Percentiles rank a stretch among this genome's conserved stretches.
Conservation (phyloP, 2,888 invertebrate species). For the Hirtodrosophila histrioides region DNA sequence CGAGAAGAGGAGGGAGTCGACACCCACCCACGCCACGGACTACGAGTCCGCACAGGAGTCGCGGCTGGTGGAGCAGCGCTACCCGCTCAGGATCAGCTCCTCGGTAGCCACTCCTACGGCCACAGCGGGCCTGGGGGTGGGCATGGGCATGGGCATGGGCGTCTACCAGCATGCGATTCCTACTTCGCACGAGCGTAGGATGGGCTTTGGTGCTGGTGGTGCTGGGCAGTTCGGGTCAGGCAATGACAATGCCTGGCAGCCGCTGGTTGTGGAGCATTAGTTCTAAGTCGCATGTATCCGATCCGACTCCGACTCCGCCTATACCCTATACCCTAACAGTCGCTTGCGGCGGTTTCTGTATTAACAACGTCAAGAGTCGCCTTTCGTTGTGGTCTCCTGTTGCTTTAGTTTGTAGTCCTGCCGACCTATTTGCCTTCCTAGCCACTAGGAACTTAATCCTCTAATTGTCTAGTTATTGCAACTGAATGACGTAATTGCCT, state of each 20-base stretch:
- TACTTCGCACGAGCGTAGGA: conserved; percentile 70
- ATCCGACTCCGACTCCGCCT: conserved; percentile 1
- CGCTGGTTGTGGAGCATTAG: conserved; percentile 74
- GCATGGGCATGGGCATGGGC: conserved; percentile 35
- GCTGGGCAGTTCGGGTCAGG: conserved; percentile 44
- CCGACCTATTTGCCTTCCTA: conserved; percentile 22
- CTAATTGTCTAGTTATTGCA: conserved; percentile 40
- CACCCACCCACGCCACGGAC: background rate
- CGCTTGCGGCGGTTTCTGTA: no score
- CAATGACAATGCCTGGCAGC: conserved; percentile 79
- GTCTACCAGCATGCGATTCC: conserved; percentile 18
- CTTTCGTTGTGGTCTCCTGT: conserved; percentile 31
- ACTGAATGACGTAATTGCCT: conserved; percentile 43
- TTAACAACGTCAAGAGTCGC: background rate
- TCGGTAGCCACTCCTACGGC: conserved; percentile 13
- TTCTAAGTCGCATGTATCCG: conserved; percentile 55
- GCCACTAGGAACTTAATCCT: no score
- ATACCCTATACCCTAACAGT: conserved; percentile 7
- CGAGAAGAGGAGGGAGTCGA: conserved; percentile 82
- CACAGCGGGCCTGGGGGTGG: no score
- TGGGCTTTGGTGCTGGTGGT: conserved; percentile 68
- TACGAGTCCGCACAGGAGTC: conserved; percentile 44
- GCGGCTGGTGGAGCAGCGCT: conserved; percentile 42
- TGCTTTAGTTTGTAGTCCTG: conserved; percentile 46
- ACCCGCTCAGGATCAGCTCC: conserved; percentile 29